Evolutionary conservation across 92 coral and sea anemone genomes (phyloP).

Genomic region (Micromussa lordhowensis): DNA sequence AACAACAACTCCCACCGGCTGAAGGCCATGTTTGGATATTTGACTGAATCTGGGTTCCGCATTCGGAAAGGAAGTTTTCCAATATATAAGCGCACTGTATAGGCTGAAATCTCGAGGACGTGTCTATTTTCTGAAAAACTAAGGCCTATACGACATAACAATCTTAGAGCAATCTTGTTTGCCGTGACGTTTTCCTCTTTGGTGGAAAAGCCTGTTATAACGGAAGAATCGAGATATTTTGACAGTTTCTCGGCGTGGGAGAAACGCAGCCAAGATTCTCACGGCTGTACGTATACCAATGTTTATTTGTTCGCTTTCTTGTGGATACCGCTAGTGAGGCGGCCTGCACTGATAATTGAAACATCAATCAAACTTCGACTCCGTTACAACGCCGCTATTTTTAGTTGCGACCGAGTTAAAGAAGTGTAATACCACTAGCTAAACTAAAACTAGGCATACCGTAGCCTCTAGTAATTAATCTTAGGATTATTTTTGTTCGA

Average conservation of each 20-base stretch:
- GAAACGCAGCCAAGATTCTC: not conserved
- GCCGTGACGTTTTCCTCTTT: not conserved
- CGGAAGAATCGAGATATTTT: not conserved
- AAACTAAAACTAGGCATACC: not conserved
- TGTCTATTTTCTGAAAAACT: not conserved
- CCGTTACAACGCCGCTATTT: not conserved
- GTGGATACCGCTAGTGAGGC: not conserved
- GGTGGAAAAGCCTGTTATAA: not conserved
- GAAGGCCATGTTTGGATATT: not conserved
- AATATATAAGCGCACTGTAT: not conserved
- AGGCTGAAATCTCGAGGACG: not conserved
- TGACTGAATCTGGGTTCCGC: not conserved
- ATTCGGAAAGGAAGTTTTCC: not conserved
- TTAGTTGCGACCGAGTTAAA: not conserved
- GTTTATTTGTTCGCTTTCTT: not conserved
- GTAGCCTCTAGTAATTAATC: not conserved
- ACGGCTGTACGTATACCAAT: not conserved
- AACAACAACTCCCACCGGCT: not conserved
- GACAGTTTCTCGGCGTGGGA: not conserved
- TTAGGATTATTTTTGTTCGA: not conserved
- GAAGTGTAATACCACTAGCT: not conserved
- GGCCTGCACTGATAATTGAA: not conserved
- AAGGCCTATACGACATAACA: not conserved
- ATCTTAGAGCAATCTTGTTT: not conserved
- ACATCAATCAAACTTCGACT: not conserved